These are phyloP conservation scores for Suricata suricatta DNA, from an alignment of 2,113 vertebrate species.

Conservation along the genomic window DNA sequence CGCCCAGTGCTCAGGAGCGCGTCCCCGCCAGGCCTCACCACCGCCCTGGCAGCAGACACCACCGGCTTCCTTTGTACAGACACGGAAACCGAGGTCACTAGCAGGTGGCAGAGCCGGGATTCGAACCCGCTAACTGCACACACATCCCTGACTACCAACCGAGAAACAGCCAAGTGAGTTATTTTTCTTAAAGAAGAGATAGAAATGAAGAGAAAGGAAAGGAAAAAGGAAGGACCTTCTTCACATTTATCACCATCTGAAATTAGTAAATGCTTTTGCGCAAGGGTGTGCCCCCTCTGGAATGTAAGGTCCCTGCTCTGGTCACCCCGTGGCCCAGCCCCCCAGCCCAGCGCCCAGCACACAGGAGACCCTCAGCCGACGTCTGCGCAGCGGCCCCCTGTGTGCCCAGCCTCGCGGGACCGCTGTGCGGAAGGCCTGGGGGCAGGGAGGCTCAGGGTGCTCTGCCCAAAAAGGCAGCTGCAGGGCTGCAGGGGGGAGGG, in stretches of 20 bases:
- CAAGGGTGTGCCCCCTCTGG: neutral
- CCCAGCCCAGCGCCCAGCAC: neutral
- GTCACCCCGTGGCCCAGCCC: neutral
- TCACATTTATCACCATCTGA: neutral
- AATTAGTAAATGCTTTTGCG: neutral
- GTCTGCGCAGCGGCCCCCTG: neutral
- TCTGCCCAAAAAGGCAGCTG: accelerated
- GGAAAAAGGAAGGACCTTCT: neutral
- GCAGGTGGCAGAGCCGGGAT: neutral
- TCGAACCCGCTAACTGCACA: neutral
- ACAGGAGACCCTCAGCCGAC: neutral
- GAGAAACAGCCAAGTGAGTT: neutral
- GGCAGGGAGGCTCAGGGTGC: accelerated
- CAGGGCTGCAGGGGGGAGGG: accelerated
- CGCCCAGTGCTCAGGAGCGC: accelerated
- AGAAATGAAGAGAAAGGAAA: neutral
- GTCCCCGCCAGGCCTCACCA: accelerated
- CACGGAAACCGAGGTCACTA: neutral
- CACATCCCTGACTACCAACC: neutral
- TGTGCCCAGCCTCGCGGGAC: too few relatives aligned
- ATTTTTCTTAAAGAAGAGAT: neutral
- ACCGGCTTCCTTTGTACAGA: neutral
- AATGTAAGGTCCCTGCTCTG: neutral
- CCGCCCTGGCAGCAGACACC: neutral
- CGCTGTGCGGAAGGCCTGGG: neutral